Evolutionary conservation across 2,797 vertebrate genomes (phyloP).

Genomic region (Euthynnus affinis): DNA sequence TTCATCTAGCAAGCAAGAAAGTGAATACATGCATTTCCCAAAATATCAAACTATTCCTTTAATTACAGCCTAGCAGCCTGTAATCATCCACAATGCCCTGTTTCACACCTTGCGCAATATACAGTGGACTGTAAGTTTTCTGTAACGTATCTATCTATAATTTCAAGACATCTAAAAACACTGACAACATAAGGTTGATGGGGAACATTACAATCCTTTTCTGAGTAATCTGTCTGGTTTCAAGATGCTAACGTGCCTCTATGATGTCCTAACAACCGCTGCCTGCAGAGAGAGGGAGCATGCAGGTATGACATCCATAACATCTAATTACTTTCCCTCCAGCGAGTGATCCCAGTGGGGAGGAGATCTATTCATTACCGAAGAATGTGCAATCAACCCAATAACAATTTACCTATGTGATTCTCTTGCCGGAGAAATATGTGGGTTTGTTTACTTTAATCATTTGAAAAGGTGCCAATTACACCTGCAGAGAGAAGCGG

Average conservation of each 20-base stretch:
- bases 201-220: background rate
- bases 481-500: constrained; percentile 16
- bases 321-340: constrained; percentile 30
- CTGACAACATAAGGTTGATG: background rate
- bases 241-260: background rate
- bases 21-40: too few relatives aligned
- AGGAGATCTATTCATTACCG: constrained; percentile 36
- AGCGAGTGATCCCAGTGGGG: background rate
- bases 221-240: background rate
- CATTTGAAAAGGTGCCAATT: constrained; percentile 49
- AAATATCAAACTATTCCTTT: too few relatives aligned
- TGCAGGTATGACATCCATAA: constrained; percentile 5
- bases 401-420: background rate
- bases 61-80: too few relatives aligned
- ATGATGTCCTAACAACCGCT: rapidly evolving
- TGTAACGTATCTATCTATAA: background rate
- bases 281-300: background rate
- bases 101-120: background rate
- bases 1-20: too few relatives aligned
- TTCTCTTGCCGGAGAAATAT: background rate
- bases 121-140: background rate
- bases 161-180: background rate
- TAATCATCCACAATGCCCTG: background rate
- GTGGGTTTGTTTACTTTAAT: constrained; percentile 58
- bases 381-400: constrained; percentile 63